These are phyloP conservation scores for Alligator mississippiensis DNA, from an alignment of 2,113 vertebrate species.

Conservation along the genomic window DNA sequence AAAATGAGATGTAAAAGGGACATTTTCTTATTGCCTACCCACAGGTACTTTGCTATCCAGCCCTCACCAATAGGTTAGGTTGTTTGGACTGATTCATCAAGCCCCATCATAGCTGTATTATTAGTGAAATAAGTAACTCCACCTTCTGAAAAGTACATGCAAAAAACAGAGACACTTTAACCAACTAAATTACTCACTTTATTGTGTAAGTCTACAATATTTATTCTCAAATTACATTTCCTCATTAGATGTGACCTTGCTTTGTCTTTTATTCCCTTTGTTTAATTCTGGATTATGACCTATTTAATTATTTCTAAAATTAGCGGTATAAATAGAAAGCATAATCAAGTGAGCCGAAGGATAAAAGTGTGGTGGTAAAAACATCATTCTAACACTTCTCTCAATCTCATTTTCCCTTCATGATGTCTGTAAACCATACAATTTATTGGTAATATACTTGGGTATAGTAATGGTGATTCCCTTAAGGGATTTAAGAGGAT, in stretches of 20 bases:
- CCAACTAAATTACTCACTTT: background rate
- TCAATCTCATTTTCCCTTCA: slow-evolving; percentile 38
- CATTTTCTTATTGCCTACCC: background rate
- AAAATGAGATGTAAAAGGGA: too few species aligned
- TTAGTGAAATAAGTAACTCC: background rate
- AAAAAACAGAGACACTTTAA: background rate
- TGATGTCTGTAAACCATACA: background rate
- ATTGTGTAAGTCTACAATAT: background rate
- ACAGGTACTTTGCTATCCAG: slow-evolving; percentile 4
- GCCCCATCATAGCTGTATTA: slow-evolving; percentile 7
- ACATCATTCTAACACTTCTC: background rate
- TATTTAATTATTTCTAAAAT: slow-evolving; percentile 60
- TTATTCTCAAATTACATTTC: slow-evolving; percentile 18
- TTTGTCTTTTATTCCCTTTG: slow-evolving; percentile 1
- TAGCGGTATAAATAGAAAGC: slow-evolving; percentile 43
- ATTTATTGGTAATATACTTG: background rate
- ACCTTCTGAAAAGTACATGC: slow-evolving; percentile 6
- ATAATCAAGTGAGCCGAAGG: slow-evolving; percentile 18
- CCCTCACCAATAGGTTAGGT: slow-evolving; percentile 21
- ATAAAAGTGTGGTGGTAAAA: background rate
- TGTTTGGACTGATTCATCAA: slow-evolving; percentile 16
- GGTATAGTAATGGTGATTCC: background rate
- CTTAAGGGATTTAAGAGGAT: background rate
- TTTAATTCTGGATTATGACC: slow-evolving; percentile 43
- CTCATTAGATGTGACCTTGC: slow-evolving; percentile 20